Conservation (phyloP, 2,113 vertebrate genomes). For the Poeciliopsis occidentalis region DNA sequence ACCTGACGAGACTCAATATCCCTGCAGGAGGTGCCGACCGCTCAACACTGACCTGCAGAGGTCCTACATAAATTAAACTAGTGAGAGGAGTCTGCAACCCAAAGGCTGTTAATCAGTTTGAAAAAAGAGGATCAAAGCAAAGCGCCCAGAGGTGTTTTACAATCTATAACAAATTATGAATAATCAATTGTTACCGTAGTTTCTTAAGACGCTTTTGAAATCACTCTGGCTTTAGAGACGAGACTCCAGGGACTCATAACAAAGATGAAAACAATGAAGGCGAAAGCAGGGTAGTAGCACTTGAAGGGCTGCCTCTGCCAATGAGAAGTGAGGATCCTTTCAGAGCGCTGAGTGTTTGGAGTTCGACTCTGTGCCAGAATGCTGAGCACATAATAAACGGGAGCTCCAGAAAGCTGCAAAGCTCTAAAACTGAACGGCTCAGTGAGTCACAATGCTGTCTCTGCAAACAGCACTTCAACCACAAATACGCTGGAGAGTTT, state of each 20-base stretch:
- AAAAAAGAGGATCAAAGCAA: constrained; percentile 53
- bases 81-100: constrained; percentile 42
- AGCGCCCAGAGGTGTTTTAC: constrained; percentile 49
- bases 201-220: constrained; percentile 38
- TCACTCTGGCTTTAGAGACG: constrained; percentile 14
- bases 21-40: constrained; percentile 61
- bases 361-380: constrained; percentile 61
- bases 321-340: constrained; percentile 67
- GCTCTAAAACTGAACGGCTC: constrained; percentile 72
- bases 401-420: constrained; percentile 74
- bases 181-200: constrained; percentile 33
- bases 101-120: constrained; percentile 62
- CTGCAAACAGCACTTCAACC: constrained; percentile 71
- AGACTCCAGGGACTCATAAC: constrained; percentile 25
- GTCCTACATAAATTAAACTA: constrained; percentile 66
- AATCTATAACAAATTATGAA: constrained; percentile 55
- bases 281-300: constrained; percentile 34
- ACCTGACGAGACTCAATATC: constrained; percentile 61
- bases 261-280: constrained; percentile 58
- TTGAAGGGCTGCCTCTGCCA: constrained; percentile 61
- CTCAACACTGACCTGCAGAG: constrained; percentile 56
- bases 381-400: constrained; percentile 61
- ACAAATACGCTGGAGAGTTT: constrained; percentile 63
- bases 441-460: constrained; percentile 72
- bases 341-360: constrained; percentile 46